Base-by-base conservation (phyloP, 1,140 invertebrate genomes). In the Drosophila sp. region DNA sequence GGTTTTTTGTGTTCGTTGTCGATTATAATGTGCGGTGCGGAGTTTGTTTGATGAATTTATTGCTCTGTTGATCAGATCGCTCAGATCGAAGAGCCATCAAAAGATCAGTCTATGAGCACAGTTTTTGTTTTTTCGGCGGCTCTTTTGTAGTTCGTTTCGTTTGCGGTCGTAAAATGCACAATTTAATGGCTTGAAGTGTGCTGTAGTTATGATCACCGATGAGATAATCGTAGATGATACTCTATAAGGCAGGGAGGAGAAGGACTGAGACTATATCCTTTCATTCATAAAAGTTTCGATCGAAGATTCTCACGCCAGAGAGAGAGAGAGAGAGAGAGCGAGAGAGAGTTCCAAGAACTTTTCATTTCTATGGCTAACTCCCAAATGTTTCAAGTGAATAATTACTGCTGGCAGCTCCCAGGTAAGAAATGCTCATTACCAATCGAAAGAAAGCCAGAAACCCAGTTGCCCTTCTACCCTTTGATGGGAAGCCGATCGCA, bases 31-130 rank as follows among this genome's bases (percentile, higher is more conserved):
- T 60, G 72, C 57, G 33, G 55, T 41, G 72, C 70, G 62, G 64
- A 80, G 70, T 86, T 87, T 82, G 79, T 82, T 82, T 82, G 80
- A 82, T 82, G 76, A 86, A 86, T 86, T 87, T 86, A 86, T 86
- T 79, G 82, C 76, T 69, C 64, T 76, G 77, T 63, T 79, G 82
- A 86, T 86, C 82, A 54, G 82, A 86, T 86, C 82, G 58, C 66
- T 60, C 38, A 62, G 57, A 66, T 65, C 68, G 68, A 47, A 25
- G 30, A 35, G 32, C 58, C 33, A 72, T 70, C 54, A 35, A 35
- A 3, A 50, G 58, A 68, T 69, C 60, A 30, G 30, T 33, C 27
- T 17, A 44, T 17, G 58, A 33, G 17, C 60, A n/a, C 11, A 66
- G 78, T 47, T 80, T 79, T 79, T 75, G 8, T 10, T 1, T 38